Conservation (phyloP, 1,140 invertebrate species). For the Tribolium castaneum region DNA sequence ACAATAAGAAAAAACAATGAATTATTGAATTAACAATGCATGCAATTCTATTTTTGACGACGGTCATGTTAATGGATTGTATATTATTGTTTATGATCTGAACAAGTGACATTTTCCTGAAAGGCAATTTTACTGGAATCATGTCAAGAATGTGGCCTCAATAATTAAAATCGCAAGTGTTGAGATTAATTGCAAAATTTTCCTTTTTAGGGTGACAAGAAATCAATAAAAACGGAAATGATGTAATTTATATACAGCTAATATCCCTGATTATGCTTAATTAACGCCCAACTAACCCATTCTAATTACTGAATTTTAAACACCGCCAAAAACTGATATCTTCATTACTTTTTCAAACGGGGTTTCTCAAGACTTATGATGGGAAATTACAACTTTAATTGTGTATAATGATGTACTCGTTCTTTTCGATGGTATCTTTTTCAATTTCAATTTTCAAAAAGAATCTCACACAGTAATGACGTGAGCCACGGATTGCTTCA, state of each 20-base stretch:
- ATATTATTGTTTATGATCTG: not conserved
- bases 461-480: not conserved
- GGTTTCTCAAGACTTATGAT: not conserved
- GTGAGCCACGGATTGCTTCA: not conserved
- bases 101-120: conserved; percentile 16
- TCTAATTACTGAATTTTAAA: too few relatives aligned
- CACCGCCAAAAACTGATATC: not conserved
- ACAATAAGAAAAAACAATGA: conserved; percentile 15
- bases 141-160: conserved; percentile 33
- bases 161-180: conserved; percentile 4
- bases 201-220: not conserved
- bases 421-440: not conserved
- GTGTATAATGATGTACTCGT: not conserved
- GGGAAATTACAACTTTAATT: not conserved
- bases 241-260: not conserved
- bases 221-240: not conserved
- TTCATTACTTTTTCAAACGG: not conserved
- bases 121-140: conserved; percentile 16
- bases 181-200: conserved; percentile 1
- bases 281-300: too few relatives aligned
- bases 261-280: not conserved
- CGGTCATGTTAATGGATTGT: not conserved
- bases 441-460: not conserved
- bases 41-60: conserved; percentile 11
- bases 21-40: conserved; percentile 1